These are phyloP conservation scores for Palythoa heliodiscus DNA, from an alignment of 92 coral and sea anemone species.

Conservation along the genomic window DNA sequence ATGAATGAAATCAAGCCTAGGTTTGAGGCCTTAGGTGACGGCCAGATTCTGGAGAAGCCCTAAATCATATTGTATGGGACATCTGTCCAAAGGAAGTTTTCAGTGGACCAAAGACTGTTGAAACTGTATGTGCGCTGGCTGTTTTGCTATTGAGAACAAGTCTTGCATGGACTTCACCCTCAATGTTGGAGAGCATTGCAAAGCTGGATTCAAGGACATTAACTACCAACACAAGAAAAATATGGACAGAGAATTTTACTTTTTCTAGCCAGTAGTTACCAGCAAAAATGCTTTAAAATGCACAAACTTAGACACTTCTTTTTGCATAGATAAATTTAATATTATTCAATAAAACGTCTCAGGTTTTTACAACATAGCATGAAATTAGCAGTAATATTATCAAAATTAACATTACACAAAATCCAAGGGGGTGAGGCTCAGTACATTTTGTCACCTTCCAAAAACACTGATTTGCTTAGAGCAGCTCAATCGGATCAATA, in stretches of 20 bases:
- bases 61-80: slow-evolving; percentile 59
- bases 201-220: slow-evolving; percentile 41
- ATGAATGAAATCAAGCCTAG: too few relatives aligned
- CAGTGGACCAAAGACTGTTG: slow-evolving; percentile 40
- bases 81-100: slow-evolving; percentile 48
- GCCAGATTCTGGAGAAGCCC: too few relatives aligned
- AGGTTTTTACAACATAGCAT: slow-evolving; percentile 4
- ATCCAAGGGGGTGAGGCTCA: neutral
- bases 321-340: neutral
- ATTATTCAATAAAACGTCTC: neutral
- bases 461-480: neutral
- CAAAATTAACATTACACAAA: slow-evolving; percentile 6
- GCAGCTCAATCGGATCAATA: slow-evolving; percentile 36
- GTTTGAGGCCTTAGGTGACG: too few relatives aligned
- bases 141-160: slow-evolving; percentile 39
- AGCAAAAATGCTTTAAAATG: neutral
- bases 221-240: slow-evolving; percentile 39
- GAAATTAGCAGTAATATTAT: neutral
- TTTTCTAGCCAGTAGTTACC: neutral
- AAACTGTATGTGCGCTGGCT: slow-evolving; percentile 41
- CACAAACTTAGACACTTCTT: too few relatives aligned
- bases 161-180: slow-evolving; percentile 46
- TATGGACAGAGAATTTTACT: slow-evolving; percentile 5
- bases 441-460: slow-evolving; percentile 8
- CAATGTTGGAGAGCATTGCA: slow-evolving; percentile 49